phyloP scores from a whole-genome alignment of 2,113 vertebrate species.

The Melanerpes formicivorus region DNA sequence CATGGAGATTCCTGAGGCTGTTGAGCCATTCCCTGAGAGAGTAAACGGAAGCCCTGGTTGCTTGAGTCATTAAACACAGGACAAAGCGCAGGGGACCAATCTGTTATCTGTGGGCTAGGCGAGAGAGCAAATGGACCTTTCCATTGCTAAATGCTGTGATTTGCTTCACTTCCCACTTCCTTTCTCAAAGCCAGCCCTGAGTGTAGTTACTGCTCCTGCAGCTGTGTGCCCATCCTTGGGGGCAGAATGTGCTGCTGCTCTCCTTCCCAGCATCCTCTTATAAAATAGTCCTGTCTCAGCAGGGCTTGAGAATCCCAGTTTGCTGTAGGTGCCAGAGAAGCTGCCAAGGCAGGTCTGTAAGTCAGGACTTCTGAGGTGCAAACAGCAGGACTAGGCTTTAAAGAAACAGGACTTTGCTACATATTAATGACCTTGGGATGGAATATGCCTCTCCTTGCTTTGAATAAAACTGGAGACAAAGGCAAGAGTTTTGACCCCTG shows the following conservation, averaged over 20 bases:
- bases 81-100: not conserved
- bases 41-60: not conserved
- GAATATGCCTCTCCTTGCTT: not conserved
- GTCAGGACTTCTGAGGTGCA: not conserved
- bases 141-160: not conserved
- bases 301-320: not conserved
- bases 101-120: conserved; percentile 6
- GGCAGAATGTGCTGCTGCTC: not conserved
- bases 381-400: not conserved
- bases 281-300: not conserved
- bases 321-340: not conserved
- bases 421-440: not conserved
- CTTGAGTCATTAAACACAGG: conserved; percentile 34
- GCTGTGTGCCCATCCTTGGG: not conserved
- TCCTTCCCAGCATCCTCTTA: not conserved
- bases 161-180: conserved; percentile 51
- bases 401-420: not conserved
- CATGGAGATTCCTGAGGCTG: not conserved
- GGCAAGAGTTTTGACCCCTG: not conserved
- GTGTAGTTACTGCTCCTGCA: not conserved
- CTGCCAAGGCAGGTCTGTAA: not conserved
- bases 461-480: not conserved
- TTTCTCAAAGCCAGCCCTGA: not conserved
- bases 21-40: not conserved
- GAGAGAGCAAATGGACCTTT: conserved; percentile 36